These are phyloP conservation scores for Ardeotis arabs DNA, from an alignment of 2,113 vertebrate genomes.

Conservation along the genomic window DNA sequence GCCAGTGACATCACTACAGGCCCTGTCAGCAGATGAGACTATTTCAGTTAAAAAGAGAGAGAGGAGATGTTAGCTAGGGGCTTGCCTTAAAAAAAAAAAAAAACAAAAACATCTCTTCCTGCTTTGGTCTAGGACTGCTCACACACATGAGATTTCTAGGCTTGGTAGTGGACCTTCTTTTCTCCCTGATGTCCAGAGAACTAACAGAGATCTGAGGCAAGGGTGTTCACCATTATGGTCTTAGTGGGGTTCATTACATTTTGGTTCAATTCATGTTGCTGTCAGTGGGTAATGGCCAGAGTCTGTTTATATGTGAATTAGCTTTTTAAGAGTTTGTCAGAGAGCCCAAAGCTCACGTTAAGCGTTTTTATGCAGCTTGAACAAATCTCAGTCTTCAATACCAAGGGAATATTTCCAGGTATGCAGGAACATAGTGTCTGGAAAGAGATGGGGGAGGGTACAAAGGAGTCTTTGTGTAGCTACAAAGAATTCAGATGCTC, in stretches of 20 bases:
- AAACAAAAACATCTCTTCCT: background rate
- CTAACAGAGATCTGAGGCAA: background rate
- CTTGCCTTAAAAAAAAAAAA: background rate
- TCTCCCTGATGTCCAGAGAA: background rate
- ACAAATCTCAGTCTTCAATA: background rate
- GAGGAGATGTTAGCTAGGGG: background rate
- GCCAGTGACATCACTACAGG: background rate
- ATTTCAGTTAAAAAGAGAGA: background rate
- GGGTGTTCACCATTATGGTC: background rate
- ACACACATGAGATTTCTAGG: background rate
- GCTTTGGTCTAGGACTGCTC: background rate
- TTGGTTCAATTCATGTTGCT: background rate
- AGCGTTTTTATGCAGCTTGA: background rate
- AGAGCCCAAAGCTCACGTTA: background rate
- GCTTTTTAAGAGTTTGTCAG: constrained; percentile 1
- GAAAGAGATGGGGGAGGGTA: background rate
- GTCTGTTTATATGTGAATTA: background rate
- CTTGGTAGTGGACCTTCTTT: background rate
- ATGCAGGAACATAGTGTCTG: background rate
- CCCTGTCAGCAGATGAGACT: background rate
- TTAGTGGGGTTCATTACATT: background rate
- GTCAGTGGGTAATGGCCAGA: background rate
- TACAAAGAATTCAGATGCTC: background rate
- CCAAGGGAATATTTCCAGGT: background rate
- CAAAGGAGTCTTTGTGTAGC: background rate